Evolutionary conservation across 2,888 invertebrate species (phyloP).

Genomic region (Drosophila heteroneura): DNA sequence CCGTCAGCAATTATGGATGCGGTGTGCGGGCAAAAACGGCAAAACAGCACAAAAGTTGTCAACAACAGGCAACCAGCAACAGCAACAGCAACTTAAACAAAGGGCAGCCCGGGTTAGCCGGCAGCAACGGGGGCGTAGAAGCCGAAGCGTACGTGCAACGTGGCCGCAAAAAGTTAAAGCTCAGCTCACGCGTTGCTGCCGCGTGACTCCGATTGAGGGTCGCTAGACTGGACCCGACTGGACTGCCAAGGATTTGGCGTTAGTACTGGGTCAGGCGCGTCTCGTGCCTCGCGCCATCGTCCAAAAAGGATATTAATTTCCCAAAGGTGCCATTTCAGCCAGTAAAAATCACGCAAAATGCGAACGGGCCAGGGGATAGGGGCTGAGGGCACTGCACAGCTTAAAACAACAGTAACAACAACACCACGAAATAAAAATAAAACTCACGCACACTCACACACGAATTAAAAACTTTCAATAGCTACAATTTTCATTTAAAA

Average conservation of each 20-base stretch:
- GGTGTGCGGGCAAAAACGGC: slow-evolving; percentile 18
- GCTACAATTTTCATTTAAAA: slow-evolving; percentile 82
- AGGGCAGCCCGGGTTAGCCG: slow-evolving; percentile 42
- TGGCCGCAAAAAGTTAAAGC: slow-evolving; percentile 72
- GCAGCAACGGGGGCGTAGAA: slow-evolving; percentile 19
- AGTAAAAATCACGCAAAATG: slow-evolving; percentile 77
- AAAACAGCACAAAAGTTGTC: slow-evolving; percentile 75
- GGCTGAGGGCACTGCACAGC: slow-evolving; percentile 12
- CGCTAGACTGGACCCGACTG: slow-evolving; percentile 33
- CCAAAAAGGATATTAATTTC: slow-evolving; percentile 84
- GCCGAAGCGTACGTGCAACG: slow-evolving; percentile 69
- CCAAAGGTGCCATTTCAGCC: slow-evolving; percentile 81
- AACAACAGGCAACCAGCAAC: slow-evolving; percentile 63
- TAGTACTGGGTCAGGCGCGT: slow-evolving; percentile 4
- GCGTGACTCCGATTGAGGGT: slow-evolving; percentile 67
- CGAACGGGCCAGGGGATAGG: slow-evolving; percentile 26
- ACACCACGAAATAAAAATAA: slow-evolving; percentile 62
- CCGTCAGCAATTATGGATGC: slow-evolving; percentile 63
- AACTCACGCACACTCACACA: slow-evolving; percentile 59
- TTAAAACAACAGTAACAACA: slow-evolving; percentile 40
- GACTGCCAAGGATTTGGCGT: slow-evolving; percentile 34
- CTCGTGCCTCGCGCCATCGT: slow-evolving; percentile 58
- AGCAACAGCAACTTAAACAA: slow-evolving; percentile 61
- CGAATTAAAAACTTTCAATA: slow-evolving; percentile 82
- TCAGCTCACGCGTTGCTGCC: slow-evolving; percentile 75